phyloP scores from a whole-genome alignment of 1,140 invertebrate species.

The Bombus pyrosoma region DNA sequence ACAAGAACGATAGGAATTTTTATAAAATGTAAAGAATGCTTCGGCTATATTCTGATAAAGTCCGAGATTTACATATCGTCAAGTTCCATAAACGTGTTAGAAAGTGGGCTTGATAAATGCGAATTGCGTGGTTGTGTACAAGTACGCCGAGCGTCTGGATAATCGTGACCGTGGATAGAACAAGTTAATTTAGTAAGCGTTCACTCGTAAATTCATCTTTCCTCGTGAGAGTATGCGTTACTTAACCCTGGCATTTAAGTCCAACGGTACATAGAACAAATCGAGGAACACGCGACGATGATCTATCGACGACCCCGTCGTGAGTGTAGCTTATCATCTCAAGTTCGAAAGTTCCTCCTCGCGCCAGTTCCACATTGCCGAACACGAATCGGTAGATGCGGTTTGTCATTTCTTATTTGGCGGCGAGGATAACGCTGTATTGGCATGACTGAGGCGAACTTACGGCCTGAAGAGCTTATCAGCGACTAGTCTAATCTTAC shows the following conservation, averaged over 20 bases:
- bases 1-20: background rate
- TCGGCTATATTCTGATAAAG: background rate
- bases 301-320: background rate
- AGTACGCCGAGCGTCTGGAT: background rate
- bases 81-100: slow-evolving; percentile 7
- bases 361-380: slow-evolving; percentile 1
- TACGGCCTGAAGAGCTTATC: slow-evolving; percentile 8
- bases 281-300: slow-evolving; percentile 8
- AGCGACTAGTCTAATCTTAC: slow-evolving; percentile 3
- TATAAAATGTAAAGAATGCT: background rate
- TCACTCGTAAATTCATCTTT: slow-evolving; percentile 7
- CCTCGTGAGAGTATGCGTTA: background rate
- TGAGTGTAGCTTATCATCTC: background rate
- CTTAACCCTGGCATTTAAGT: background rate
- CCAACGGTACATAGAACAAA: background rate
- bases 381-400: background rate
- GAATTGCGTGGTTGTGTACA: background rate
- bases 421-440: background rate
- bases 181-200: slow-evolving; percentile 22
- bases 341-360: background rate
- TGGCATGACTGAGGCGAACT: background rate
- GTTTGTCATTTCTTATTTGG: background rate
- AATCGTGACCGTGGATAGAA: slow-evolving; percentile 10
- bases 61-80: too few relatives aligned
- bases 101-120: slow-evolving; percentile 23